Base-by-base conservation (phyloP, 2,888 invertebrate genomes). In the Orthosia gracilis region DNA sequence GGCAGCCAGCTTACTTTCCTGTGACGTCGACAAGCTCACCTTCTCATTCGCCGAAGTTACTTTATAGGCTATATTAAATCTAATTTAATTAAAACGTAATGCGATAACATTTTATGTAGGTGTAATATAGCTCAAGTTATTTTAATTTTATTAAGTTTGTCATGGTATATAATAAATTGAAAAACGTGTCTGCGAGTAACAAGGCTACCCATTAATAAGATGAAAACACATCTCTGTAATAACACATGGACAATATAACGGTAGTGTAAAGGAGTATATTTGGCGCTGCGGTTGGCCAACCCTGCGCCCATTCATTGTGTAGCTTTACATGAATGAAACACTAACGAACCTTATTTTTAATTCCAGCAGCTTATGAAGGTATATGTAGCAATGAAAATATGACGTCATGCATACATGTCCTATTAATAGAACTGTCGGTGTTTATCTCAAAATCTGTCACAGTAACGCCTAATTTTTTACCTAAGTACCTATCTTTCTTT, bases 311-410 rank as follows among this genome's bases (percentile, higher is more conserved):
- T 83, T 85, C 90, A 89, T 86, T 88, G 86, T 91, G 87, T 87
- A 88, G 84, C 76, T 63, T 76, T 80, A 73, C 70, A 85, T 92
- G 91, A 92, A 92, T 92, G 90, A 89, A 91, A 83, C 87, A 77
- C 89, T 92, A 91, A 91, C 90, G 90, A 92, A 91, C 86, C 87
- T 82, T 84, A 73, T 55, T 84, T 85, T 88, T 85, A 80, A 84
- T 83, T 81, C 45, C 58, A 70, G 31, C 21, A 57, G 54, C 23
- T 50, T 47, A 71, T 74, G 49, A 59, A 49, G 40, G 59, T 59
- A n/a, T 62, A 78, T 57, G 49, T 45, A 69, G 47, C 67, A 73
- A 76, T 57, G 31, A 63, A 63, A 73, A 80, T 65, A 61, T 81
- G 85, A 82, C 79, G 65, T 78, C 73, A 74, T 69, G 3, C 63